Evolutionary conservation across 2,888 invertebrate genomes (phyloP), one percentile per base, ranked within the genome.

Genomic region (Phalangium opilio): DNA sequence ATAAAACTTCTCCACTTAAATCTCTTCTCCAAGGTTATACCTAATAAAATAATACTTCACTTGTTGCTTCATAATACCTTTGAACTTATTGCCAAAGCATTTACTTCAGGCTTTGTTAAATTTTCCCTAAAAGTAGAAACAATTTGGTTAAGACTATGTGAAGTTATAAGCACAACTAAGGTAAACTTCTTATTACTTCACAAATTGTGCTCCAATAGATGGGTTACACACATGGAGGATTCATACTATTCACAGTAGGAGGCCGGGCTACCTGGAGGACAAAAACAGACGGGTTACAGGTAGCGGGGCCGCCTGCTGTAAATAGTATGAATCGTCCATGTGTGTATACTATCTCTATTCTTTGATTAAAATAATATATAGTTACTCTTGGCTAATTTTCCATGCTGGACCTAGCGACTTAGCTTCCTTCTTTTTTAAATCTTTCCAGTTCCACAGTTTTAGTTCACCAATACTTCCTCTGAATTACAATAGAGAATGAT

Each of bases 41-140:
- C n/a, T n/a, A n/a, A n/a, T n/a, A n/a, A n/a, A n/a, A n/a, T n/a
- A n/a, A n/a, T n/a, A n/a, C n/a, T n/a, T n/a, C n/a, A n/a, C n/a
- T n/a, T n/a, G n/a, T n/a, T n/a, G n/a, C n/a, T 12, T 1, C 14
- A 3, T 14, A 15, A 34, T 41, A 74, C 73, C 45, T 75, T 72
- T 44, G 75, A 71, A 43, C 76, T 73, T 44, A 79, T 65, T 62
- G 78, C 75, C 59, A 89, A 63, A 50, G 75, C 76, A 64, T 89
- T 89, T 0, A 85, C 75, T 65, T 87, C 87, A 34, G 78, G 75
- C 56, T 78, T 78, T 55, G 83, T 81, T 50, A 81, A 73, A 7
- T 73, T 73, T 49, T 80, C 79, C 47, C 74, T 75, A 53, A 7
- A 62, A 49, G 34, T 39, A 39, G 15, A 39, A 39, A 10, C 15